Evolutionary conservation across 2,113 vertebrate genomes (phyloP).

Genomic region (Podiceps cristatus): DNA sequence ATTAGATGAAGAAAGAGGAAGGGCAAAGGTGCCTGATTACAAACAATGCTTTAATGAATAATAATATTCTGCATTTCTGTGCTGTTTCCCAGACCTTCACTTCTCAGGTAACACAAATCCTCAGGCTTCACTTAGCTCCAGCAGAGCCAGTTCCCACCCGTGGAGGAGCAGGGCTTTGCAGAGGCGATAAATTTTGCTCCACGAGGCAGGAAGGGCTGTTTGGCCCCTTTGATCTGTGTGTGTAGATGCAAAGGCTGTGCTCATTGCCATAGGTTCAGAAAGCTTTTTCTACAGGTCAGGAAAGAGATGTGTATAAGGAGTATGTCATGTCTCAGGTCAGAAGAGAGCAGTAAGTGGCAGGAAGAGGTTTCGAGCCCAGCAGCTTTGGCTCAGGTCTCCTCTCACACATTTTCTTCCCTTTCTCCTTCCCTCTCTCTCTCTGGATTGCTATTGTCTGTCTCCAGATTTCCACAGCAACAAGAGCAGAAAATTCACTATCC

Average conservation of each 20-base stretch:
- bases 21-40: not conserved
- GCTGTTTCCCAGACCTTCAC: not conserved
- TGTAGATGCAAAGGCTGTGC: not conserved
- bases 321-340: not conserved
- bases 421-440: not conserved
- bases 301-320: not conserved
- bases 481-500: slow-evolving; percentile 23
- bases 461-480: slow-evolving; percentile 4
- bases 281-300: not conserved
- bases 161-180: not conserved
- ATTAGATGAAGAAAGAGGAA: not conserved
- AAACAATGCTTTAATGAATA: not conserved
- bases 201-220: not conserved
- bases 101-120: not conserved
- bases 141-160: not conserved
- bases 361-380: not conserved
- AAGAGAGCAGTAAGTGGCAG: not conserved
- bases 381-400: not conserved
- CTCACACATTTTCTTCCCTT: not conserved
- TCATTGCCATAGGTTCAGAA: not conserved
- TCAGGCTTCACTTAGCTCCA: not conserved
- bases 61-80: not conserved
- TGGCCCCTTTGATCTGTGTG: not conserved
- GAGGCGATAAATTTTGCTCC: not conserved
- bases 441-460: not conserved